phyloP scores from a whole-genome alignment of 2,113 vertebrate genomes.

The Mastomys natalensis region DNA sequence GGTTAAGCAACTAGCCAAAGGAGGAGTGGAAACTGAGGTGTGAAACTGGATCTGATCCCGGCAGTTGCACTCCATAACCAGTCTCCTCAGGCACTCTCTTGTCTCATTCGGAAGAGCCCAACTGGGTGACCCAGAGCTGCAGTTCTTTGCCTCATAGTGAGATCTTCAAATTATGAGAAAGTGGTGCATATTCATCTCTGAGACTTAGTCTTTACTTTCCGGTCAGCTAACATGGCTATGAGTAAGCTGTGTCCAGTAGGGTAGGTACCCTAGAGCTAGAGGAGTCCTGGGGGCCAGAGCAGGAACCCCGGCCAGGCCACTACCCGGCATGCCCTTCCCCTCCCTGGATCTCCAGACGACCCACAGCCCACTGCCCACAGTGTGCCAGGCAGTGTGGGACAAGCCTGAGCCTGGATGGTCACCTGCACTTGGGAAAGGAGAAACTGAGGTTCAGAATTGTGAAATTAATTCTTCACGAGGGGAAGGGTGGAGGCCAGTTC shows the following conservation, averaged over 20 bases:
- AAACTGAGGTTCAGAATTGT: not conserved
- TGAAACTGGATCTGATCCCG: not conserved
- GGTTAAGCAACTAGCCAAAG: not conserved
- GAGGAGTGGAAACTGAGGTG: no score
- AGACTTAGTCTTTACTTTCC: not conserved
- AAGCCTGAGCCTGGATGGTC: not conserved
- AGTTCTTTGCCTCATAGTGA: not conserved
- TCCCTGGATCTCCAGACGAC: not conserved
- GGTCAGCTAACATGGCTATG: not conserved
- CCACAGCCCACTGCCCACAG: not conserved
- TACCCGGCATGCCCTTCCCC: not conserved
- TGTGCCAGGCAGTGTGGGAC: no score
- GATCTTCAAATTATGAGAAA: not conserved
- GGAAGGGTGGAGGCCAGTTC: not conserved
- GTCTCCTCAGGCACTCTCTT: not conserved
- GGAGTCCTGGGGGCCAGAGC: not conserved
- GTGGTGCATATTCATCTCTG: not conserved
- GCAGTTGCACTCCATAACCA: not conserved
- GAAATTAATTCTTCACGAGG: not conserved
- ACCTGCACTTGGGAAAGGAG: not conserved
- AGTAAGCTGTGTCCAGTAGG: not conserved
- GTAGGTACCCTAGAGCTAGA: fast-evolving
- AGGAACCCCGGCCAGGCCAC: fast-evolving
- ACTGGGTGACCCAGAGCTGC: not conserved
- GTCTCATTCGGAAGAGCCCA: not conserved